Base-by-base conservation (phyloP, 64 coral and sea anemone genomes). In the Platygyra sinensis region DNA sequence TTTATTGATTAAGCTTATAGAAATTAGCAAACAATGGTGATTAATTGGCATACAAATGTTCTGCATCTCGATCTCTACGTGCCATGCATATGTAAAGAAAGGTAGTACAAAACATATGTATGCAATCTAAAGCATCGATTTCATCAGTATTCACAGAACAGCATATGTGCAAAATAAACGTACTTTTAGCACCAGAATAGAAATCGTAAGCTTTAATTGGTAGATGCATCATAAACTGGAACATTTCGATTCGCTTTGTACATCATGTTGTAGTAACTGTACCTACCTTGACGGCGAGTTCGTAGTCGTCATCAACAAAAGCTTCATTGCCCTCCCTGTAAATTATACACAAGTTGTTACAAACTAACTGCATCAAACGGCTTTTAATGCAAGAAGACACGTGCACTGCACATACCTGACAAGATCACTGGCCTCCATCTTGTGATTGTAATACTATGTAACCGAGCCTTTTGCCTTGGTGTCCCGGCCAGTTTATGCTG, bases 301-400 rank as follows among this genome's bases (percentile, higher is more conserved):
- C 87, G 52, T 90, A 96, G 54, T 96, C 54, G 25, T 96, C 94
- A 49, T 96, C 94, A 33, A 96, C 94, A 25, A 90, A 96, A 32
- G 94, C 94, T 18, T 96, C 91, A 25, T 96, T 96, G 29, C 94
- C 94, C 74, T 96, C 75, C 75, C 94, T 96, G 42, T 30, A 59
- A 86, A 65, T 80, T 49, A 87, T 30, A 38, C 22, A 22, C 0
- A 24, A 33, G 4, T 19, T 32, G 30, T 85, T 28, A 27, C 22
- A 69, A 69, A 24, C 4, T 25, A 24, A 69, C 24, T n/a, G 22
- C 65, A 27, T 69, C 2, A 25, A 69, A 11, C n/a, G 65, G n/a
- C 65, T n/a, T 27, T 24, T 0, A 27, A 0, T 69, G 65, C 65
- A 11, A 25, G 22, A 46, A 36, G 7, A 11, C 59, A 65, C 33